Evolutionary conservation across 2,113 vertebrate species (phyloP).

Genomic region (Zosterops lateralis): DNA sequence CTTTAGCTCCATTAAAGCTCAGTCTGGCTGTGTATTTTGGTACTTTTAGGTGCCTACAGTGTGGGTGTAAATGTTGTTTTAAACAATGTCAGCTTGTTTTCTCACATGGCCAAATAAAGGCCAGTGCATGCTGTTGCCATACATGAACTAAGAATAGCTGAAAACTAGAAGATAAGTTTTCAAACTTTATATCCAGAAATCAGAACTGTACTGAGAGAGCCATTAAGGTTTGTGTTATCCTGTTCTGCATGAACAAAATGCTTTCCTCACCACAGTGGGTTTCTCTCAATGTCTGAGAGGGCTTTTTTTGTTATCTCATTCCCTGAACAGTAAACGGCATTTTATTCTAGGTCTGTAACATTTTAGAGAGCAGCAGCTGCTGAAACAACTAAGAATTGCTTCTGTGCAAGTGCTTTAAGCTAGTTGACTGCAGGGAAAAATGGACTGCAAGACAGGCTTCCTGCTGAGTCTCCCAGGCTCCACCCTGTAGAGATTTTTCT

Average conservation of each 20-base stretch:
- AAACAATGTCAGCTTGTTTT: background rate
- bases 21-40: background rate
- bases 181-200: background rate
- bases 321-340: fast-evolving
- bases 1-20: background rate
- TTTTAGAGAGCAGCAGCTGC: background rate
- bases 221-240: background rate
- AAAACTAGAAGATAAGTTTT: background rate
- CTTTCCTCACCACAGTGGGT: background rate
- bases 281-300: background rate
- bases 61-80: background rate
- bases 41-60: background rate
- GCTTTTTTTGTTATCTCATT: background rate
- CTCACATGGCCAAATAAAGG: background rate
- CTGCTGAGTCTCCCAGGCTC: background rate
- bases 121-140: background rate
- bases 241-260: background rate
- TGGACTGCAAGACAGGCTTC: background rate
- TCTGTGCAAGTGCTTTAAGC: background rate
- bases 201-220: background rate
- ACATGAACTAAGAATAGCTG: background rate
- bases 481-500: background rate
- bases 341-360: background rate
- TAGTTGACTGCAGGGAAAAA: background rate
- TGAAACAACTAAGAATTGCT: background rate